Evolutionary conservation across 1,140 invertebrate genomes (phyloP), one percentile per base, ranked within the genome.

Genomic region (Globodera rostochiensis): DNA sequence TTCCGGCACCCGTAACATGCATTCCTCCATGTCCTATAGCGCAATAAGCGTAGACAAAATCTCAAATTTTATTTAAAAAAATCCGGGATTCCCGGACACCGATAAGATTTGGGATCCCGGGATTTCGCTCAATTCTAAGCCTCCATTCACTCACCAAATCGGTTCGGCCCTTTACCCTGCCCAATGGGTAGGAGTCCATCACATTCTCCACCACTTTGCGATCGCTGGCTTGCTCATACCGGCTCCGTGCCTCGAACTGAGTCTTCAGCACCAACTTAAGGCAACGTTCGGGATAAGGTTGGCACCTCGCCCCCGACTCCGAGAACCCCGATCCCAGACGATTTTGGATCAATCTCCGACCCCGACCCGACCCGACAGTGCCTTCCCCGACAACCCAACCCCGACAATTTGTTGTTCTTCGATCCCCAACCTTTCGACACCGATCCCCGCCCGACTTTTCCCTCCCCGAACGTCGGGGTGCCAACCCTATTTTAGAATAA

Each of bases 201-300:
- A 84, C 60, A 57, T 86, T 78, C 78, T 88, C 87, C 53, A 86
- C 76, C 46, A 88, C 66, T 74, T 88, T 88, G 73, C 84, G 84
- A 66, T 88, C 88, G 75, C 85, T 84, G 19, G 89, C 83, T 73
- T 88, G 87, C 75, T 88, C 87, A 77, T 88, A 88, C 67, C 88
- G 76, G 69, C 88, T 89, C 73, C 77, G 83, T 5, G 87, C 87
- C 57, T 89, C 88, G 77, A 87, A 88, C 25, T 87, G 82, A 3
- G 81, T 86, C 77, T 88, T 88, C 70, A 89, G 81, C 3, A 87
- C 46, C 50, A 88, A 74, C 73, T 60, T 60, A 60, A 60, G 5
- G 15, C 11, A 53, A 53, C 36, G 36, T 36, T 36, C 36, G 36
- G 36, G 36, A 36, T 36, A 36, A 36, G 36, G 36, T 36, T 36